Conservation (phyloP, 64 coral and sea anemone species). For the Porites australiensis region DNA sequence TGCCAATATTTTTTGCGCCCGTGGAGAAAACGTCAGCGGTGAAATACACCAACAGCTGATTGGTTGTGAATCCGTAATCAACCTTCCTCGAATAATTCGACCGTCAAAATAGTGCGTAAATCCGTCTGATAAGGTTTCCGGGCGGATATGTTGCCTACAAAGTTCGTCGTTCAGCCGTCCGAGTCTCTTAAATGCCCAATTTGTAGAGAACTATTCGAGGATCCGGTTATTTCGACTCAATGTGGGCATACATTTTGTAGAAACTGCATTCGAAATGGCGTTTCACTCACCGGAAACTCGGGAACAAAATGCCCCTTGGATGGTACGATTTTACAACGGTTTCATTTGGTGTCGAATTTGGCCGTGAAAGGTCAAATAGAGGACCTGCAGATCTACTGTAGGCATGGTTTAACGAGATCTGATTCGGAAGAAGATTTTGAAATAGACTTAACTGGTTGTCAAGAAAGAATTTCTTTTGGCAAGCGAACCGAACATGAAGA, state of each 20-base stretch:
- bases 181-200: constrained; percentile 90
- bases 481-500: constrained; percentile 87
- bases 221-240: constrained; percentile 95
- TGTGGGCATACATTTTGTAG: constrained; percentile 99
- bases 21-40: not conserved
- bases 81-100: not conserved
- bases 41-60: not conserved
- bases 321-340: constrained; percentile 65
- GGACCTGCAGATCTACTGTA: constrained; percentile 90
- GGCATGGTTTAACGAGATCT: constrained; percentile 87
- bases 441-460: constrained; percentile 86
- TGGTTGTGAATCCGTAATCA: not conserved
- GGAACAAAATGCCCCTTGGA: constrained; percentile 88
- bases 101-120: not conserved
- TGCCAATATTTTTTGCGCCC: constrained; percentile 6
- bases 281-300: constrained; percentile 44
- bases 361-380: constrained; percentile 94
- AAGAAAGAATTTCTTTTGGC: constrained; percentile 79
- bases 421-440: constrained; percentile 96
- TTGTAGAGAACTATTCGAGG: constrained; percentile 82
- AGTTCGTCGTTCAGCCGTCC: constrained; percentile 88
- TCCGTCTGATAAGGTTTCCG: not conserved
- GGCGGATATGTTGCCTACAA: constrained; percentile 84
- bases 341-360: constrained; percentile 87
- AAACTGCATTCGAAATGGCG: constrained; percentile 76